Conservation (phyloP, 2,113 vertebrate species). For the Lepisosteus oculatus region DNA sequence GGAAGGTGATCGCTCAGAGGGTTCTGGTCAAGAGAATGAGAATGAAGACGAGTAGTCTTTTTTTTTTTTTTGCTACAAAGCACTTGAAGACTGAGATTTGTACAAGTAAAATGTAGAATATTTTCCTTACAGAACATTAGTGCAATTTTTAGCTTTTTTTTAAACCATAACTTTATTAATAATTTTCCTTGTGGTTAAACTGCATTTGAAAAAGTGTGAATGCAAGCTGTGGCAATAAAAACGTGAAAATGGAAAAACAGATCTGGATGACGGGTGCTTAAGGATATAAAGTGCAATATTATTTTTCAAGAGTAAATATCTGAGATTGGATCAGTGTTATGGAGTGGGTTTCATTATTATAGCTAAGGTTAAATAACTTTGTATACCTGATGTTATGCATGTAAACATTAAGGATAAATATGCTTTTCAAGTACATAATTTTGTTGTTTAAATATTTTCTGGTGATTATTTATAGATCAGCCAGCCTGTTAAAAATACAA, state of each 20-base stretch:
- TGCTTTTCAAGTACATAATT: conserved; percentile 80
- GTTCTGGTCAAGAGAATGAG: conserved; percentile 85
- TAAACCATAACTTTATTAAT: conserved; percentile 72
- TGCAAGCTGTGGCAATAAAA: conserved; percentile 48
- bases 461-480: not conserved
- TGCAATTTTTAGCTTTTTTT: conserved; percentile 83
- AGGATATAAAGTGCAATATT: conserved; percentile 88
- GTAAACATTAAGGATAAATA: conserved; percentile 54
- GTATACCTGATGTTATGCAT: conserved; percentile 84
- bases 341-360: conserved; percentile 75
- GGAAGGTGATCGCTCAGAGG: conserved; percentile 92
- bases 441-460: conserved; percentile 51
- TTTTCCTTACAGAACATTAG: conserved; percentile 85
- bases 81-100: conserved; percentile 76
- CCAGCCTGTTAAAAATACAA: no score
- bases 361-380: conserved; percentile 80
- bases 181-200: conserved; percentile 75
- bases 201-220: conserved; percentile 72
- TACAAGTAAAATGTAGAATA: conserved; percentile 85
- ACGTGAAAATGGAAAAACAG: conserved; percentile 60
- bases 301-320: conserved; percentile 70
- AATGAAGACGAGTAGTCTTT: conserved; percentile 82
- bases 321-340: conserved; percentile 79
- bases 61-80: conserved; percentile 62
- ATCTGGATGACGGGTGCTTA: conserved; percentile 65